phyloP scores from a whole-genome alignment of 2,888 invertebrate genomes.

The Xanthia icteritia region DNA sequence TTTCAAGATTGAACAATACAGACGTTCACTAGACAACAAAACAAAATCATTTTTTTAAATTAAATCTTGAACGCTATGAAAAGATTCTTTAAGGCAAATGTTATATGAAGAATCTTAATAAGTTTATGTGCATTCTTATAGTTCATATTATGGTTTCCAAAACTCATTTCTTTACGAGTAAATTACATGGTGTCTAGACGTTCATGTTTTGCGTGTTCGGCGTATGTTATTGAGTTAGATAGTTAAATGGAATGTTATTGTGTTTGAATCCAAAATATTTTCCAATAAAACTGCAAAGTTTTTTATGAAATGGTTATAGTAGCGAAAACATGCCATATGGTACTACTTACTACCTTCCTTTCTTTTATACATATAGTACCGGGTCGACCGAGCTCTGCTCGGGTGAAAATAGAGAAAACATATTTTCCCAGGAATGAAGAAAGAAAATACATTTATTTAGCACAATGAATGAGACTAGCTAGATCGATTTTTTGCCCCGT shows the following conservation, averaged over 20 bases:
- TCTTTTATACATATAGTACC: too few species aligned
- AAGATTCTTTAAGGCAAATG: slow-evolving; percentile 7
- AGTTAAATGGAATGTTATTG: background rate
- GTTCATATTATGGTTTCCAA: slow-evolving; percentile 16
- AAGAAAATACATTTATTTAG: too few species aligned
- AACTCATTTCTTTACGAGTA: slow-evolving; percentile 34
- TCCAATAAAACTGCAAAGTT: background rate
- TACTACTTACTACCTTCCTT: too few species aligned
- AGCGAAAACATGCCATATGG: background rate
- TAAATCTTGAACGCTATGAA: background rate
- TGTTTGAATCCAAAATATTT: background rate
- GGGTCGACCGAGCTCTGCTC: too few species aligned
- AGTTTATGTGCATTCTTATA: slow-evolving; percentile 16
- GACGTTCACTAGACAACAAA: background rate
- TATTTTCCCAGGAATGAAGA: too few species aligned
- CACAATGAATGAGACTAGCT: too few species aligned
- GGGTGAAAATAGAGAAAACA: too few species aligned
- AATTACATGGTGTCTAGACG: slow-evolving; percentile 57
- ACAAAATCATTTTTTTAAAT: background rate
- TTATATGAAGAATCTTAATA: slow-evolving; percentile 16
- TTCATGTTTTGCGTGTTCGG: slow-evolving; percentile 16
- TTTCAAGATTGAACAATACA: background rate
- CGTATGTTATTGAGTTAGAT: slow-evolving; percentile 18
- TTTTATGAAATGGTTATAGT: background rate
- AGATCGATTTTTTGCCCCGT: too few species aligned